phyloP scores from a whole-genome alignment of 2,888 invertebrate species.

The Pedicia rivosa region DNA sequence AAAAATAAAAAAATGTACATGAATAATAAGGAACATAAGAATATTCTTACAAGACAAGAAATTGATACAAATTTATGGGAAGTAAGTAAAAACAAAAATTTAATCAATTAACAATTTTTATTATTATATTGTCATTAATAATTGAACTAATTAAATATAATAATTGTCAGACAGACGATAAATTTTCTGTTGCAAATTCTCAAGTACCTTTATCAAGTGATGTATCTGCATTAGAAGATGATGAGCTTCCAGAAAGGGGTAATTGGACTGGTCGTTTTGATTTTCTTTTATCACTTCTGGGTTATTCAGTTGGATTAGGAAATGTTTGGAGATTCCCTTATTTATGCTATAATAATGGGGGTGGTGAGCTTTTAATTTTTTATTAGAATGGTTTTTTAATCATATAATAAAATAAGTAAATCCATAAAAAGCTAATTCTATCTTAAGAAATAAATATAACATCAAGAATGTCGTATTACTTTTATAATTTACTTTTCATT shows the following conservation, averaged over 20 bases:
- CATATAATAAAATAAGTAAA: too few species aligned
- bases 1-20: too few species aligned
- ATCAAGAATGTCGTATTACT: too few species aligned
- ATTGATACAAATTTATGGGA: slow-evolving; percentile 28
- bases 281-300: slow-evolving; percentile 51
- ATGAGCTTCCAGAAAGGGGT: slow-evolving; percentile 40
- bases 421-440: too few species aligned
- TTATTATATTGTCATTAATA: not conserved
- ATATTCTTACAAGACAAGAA: too few species aligned
- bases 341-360: slow-evolving; percentile 59
- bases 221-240: slow-evolving; percentile 19
- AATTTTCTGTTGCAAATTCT: slow-evolving; percentile 32
- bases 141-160: not conserved
- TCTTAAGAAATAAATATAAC: too few species aligned
- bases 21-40: too few species aligned
- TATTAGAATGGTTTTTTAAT: too few species aligned
- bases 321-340: slow-evolving; percentile 65
- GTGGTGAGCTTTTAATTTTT: too few species aligned
- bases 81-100: slow-evolving; percentile 17
- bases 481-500: too few species aligned
- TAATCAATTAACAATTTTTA: not conserved
- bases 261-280: slow-evolving; percentile 63
- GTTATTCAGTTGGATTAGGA: slow-evolving; percentile 56
- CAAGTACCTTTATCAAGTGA: slow-evolving; percentile 28
- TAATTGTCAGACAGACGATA: slow-evolving; percentile 27